These are phyloP conservation scores for Scarus forsteni DNA, from an alignment of 2,797 vertebrate species.

Conservation along the genomic window DNA sequence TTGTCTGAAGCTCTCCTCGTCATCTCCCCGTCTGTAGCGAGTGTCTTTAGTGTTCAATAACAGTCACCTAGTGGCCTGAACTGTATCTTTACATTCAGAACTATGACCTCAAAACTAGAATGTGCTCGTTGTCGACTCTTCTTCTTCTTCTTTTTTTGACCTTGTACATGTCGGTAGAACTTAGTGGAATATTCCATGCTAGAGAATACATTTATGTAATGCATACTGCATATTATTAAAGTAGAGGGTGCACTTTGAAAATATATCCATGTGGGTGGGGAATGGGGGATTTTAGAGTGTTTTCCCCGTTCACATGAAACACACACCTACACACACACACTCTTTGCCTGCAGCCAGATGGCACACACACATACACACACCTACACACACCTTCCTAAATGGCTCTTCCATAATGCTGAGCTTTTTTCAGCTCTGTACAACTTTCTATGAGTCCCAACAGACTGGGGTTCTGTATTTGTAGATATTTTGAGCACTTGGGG, in stretches of 20 bases:
- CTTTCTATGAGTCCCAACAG: constrained; percentile 64
- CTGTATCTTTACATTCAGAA: constrained; percentile 69
- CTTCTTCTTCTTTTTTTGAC: constrained; percentile 24
- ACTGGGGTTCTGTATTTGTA: constrained; percentile 71
- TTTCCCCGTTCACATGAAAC: constrained; percentile 26
- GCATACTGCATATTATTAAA: constrained; percentile 62
- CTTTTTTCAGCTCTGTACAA: constrained; percentile 65
- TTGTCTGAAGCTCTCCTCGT: constrained; percentile 25
- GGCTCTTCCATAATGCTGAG: constrained; percentile 67
- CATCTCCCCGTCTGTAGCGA: constrained; percentile 56
- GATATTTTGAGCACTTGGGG: constrained; percentile 75
- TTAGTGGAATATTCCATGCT: constrained; percentile 49
- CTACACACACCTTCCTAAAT: constrained; percentile 30
- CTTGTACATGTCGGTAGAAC: constrained; percentile 48
- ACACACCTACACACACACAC: constrained; percentile 14
- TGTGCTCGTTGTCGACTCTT: constrained; percentile 57
- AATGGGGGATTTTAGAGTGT: background rate
- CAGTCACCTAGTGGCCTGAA: constrained; percentile 80
- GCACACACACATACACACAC: constrained; percentile 14
- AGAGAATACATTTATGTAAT: constrained; percentile 59
- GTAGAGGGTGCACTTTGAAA: constrained; percentile 47
- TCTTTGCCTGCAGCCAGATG: background rate
- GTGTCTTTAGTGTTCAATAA: constrained; percentile 55
- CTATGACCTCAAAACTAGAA: constrained; percentile 75
- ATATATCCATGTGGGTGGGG: constrained; percentile 5